Base-by-base conservation (phyloP, 2,888 invertebrate species). In the Conomelus anceps region DNA sequence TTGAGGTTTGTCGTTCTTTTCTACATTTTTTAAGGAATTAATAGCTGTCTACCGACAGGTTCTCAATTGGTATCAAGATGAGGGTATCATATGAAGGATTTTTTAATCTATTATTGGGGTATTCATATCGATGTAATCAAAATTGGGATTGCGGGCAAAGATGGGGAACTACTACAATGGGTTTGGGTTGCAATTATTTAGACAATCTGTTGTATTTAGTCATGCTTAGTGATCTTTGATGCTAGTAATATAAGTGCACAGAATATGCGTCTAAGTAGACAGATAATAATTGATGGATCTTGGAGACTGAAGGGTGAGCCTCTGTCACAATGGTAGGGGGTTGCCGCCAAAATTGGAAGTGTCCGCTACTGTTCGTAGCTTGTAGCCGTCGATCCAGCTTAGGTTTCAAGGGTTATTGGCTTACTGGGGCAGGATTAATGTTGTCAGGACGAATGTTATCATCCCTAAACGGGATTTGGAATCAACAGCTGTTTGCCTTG, bases 391-490 rank as follows among this genome's bases (percentile, higher is more conserved):
- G 86, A 86, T 22, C 26, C 86, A 85, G 88, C 84, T 88, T 88
- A 88, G 26, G 88, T 88, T 84, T 88, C 88, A 88, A 88, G 88
- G 88, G 88, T 88, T 88, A 88, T 88, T 88, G 88, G 88, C 88
- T 88, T 88, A 88, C 29, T 34, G 63, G 63, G 88, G 88, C 88
- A 26, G 88, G 88, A 88, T 88, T 88, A 88, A 88, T 88, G 85
- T 88, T 88, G 88, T 88, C 88, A 88, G 22, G 88, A 88, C 88
- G 88, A 89, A 89, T 89, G 89, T 89, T 89, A 89, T 89, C 89
- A 87, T 84, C 29, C 87, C 86, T 85, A 89, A 87, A 89, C 89
- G 88, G 89, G 88, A 89, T 89, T 88, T 87, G 84, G 85, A 89
- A 89, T 89, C 89, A 89, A 89, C 89, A 88, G 89, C 85, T 88